Evolutionary conservation across 2,797 vertebrate species (phyloP).

Genomic region (Phoeniculus purpureus): DNA sequence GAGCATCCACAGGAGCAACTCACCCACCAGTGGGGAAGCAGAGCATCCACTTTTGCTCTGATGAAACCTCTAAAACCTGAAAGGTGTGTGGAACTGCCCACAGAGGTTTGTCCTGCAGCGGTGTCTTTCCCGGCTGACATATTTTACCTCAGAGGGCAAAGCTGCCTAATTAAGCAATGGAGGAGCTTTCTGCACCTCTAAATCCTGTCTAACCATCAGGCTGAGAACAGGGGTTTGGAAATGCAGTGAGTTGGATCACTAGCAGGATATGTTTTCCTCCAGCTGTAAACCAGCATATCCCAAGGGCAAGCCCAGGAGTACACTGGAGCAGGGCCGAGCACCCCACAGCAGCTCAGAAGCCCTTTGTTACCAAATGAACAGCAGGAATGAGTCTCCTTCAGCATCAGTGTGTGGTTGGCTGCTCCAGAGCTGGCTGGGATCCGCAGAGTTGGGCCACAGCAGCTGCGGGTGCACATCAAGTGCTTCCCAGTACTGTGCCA

Average conservation of each 20-base stretch:
- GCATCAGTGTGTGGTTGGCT: too few species aligned
- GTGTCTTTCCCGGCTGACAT: background rate
- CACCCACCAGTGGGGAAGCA: background rate
- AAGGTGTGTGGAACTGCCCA: fast-evolving
- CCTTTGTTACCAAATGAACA: background rate
- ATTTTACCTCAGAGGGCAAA: background rate
- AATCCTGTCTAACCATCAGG: background rate
- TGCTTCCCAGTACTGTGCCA: background rate
- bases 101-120: background rate
- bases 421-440: background rate
- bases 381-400: background rate
- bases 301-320: background rate
- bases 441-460: background rate
- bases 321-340: background rate
- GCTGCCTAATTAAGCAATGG: background rate
- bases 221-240: background rate
- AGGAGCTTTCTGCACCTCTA: background rate
- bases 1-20: background rate
- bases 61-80: background rate
- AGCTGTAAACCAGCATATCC: background rate
- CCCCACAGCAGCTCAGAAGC: background rate
- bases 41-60: fast-evolving
- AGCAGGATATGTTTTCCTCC: background rate
- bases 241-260: background rate
- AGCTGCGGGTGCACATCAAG: fast-evolving